Percentiles rank a stretch among this genome's conserved stretches.
Evolutionary conservation across 2,888 invertebrate species (phyloP).

Genomic region (Andricus curvator): DNA sequence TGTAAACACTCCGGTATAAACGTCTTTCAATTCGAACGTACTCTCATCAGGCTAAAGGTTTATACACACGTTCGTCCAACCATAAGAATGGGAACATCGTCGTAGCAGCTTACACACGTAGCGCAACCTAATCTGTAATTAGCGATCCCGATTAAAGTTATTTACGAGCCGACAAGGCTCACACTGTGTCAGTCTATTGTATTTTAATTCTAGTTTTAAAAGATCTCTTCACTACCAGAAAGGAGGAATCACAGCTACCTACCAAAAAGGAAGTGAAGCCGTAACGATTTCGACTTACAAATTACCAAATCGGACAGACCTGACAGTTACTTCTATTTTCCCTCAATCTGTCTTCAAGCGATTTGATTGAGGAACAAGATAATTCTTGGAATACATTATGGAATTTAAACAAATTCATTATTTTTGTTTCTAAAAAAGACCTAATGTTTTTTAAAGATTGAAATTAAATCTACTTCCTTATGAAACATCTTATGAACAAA

Average conservation of each 20-base stretch:
- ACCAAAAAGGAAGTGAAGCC: constrained; percentile 63
- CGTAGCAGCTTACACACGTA: constrained; percentile 70
- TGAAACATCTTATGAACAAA: no score
- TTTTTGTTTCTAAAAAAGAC: no score
- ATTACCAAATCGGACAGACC: constrained; percentile 56
- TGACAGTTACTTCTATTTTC: neutral
- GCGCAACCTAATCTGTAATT: constrained; percentile 76
- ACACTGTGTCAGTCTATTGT: constrained; percentile 76
- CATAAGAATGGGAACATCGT: constrained; percentile 71
- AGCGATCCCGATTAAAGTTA: constrained; percentile 78
- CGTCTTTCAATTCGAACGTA: constrained; percentile 66
- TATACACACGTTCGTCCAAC: constrained; percentile 61
- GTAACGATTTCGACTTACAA: constrained; percentile 60
- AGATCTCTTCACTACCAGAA: constrained; percentile 52
- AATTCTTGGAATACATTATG: neutral
- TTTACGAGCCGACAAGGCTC: constrained; percentile 75
- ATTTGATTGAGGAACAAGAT: neutral
- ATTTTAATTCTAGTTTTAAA: constrained; percentile 72
- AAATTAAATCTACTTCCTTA: no score
- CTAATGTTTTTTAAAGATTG: no score
- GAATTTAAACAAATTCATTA: no score
- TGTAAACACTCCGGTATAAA: constrained; percentile 60
- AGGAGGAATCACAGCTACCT: constrained; percentile 49
- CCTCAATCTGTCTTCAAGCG: neutral
- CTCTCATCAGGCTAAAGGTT: constrained; percentile 56